Evolutionary conservation across 2,888 invertebrate species (phyloP), one percentile per base, ranked within the genome.

Genomic region (Eilema sororculum): DNA sequence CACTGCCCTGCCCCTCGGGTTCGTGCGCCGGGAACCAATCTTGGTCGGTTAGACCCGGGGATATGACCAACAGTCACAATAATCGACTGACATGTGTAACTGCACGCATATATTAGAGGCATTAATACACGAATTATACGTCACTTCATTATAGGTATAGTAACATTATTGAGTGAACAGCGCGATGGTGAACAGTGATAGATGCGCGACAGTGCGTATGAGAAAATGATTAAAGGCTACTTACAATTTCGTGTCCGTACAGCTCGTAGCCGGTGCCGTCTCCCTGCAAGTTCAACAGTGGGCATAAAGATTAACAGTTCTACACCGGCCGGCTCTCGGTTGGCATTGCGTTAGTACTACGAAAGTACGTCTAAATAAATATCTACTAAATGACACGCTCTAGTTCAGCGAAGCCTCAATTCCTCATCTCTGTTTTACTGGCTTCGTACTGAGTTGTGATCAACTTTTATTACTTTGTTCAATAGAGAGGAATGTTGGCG

Each of bases 221-320:
- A 52, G n/a, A 52, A n/a, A 52, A 52, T 9, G n/a, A 52, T 46
- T 52, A n/a, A 52, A 52, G 8, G 13, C 59, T 73, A 96, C 97
- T 96, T 93, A 97, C 97, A 91, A 97, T 96, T 94, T 97, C 97
- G 75, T 97, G 97, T 75, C 97, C 96, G 84, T 96, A 96, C 69
- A 97, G 96, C 95, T 97, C 97, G 92, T 94, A 94, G 56, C 97
- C 97, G 76, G 97, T 97, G 81, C 97, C 97, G 91, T 98, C 97
- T 90, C 97, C 98, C 97, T 98, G 96, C 90, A 97, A 96, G 89
- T 95, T 95, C 95, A 95, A 95, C 93, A 89, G 87, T 94, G 95
- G 94, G 91, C 90, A 93, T 95, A 94, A 92, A 94, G 93, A 93
- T 93, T 93, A 91, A 82, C 91, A 91, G 89, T 87, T 90, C 87